Percentiles rank a stretch among this genome's conserved stretches.
Evolutionary conservation across 2,888 invertebrate species (phyloP).

Genomic region (Clivina fossor): DNA sequence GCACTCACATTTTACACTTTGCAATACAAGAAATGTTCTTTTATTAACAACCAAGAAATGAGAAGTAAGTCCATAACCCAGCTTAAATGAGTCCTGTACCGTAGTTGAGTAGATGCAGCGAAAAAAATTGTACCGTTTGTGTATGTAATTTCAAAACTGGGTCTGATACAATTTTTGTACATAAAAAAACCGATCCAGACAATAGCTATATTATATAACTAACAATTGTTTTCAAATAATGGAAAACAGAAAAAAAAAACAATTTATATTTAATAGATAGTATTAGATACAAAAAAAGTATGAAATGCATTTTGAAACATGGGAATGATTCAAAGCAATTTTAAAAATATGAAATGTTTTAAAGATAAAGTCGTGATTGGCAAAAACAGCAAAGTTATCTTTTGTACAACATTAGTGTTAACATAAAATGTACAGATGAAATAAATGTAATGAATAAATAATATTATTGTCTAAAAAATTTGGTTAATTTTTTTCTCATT

Average conservation of each 20-base stretch:
- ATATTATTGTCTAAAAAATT: conserved; percentile 12
- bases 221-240: conserved; percentile 12
- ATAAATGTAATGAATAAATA: conserved; percentile 30
- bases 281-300: not conserved
- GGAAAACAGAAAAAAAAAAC: conserved; percentile 4
- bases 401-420: conserved; percentile 31
- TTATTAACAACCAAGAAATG: no score
- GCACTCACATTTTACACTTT: no score
- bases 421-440: conserved; percentile 32
- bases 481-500: not conserved
- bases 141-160: conserved; percentile 10
- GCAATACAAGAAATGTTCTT: no score
- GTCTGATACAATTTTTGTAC: conserved; percentile 23
- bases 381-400: conserved; percentile 23
- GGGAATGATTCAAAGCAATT: conserved; percentile 6
- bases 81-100: no score
- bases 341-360: conserved; percentile 2
- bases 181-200: conserved; percentile 24
- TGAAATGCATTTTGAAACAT: not conserved
- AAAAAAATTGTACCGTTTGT: not conserved
- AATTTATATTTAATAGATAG: conserved; percentile 1
- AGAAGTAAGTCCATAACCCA: no score
- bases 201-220: conserved; percentile 4
- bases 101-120: no score
- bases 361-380: not conserved